Evolutionary conservation across 2,888 invertebrate species (phyloP), one percentile per base, ranked within the genome.

Genomic region (Erebia aethiops): DNA sequence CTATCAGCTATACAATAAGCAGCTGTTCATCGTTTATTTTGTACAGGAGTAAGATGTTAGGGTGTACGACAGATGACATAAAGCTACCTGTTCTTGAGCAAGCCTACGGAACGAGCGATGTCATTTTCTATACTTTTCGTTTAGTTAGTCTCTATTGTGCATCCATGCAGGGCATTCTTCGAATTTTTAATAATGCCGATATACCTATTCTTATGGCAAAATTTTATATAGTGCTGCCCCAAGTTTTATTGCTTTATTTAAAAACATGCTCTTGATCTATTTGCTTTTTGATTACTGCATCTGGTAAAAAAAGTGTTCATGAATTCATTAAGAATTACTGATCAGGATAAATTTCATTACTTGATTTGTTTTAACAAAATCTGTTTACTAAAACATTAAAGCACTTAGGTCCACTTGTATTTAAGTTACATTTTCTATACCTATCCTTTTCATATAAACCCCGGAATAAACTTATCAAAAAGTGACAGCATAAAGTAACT

Each of bases 1-100:
- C 88, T 87, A 90, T 88, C 91, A 87, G 84, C 84, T 83, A 87
- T 91, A 91, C 89, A 92, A 91, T 91, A 89, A 89, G 87, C 87
- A 89, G 87, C 87, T 86, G 85, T 81, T 84, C 82, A 82, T 79
- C 82, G 85, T 86, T 86, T 87, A 88, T 87, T 88, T 86, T 87
- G 82, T 77, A 80, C 71, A 83, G 79, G 79, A 84, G 80, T 85
- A 87, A 88, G 86, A 87, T 80, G 49, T 62, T 49, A 62, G n/a
- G 52, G 9, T 52, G 84, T 83, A 82, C 83, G 80, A 77, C 78
- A 82, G 85, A 87, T 86, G 87, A 89, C 84, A 83, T 84, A 82
- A 86, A 77, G 81, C 80, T 87, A 87, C 88, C 89, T 87, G 85
- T 83, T 81, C 81, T 82, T 79, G 81, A 82, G 80, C 81, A 77